Evolutionary conservation across 2,888 invertebrate genomes (phyloP).

Genomic region (Oscheius myriophilus): DNA sequence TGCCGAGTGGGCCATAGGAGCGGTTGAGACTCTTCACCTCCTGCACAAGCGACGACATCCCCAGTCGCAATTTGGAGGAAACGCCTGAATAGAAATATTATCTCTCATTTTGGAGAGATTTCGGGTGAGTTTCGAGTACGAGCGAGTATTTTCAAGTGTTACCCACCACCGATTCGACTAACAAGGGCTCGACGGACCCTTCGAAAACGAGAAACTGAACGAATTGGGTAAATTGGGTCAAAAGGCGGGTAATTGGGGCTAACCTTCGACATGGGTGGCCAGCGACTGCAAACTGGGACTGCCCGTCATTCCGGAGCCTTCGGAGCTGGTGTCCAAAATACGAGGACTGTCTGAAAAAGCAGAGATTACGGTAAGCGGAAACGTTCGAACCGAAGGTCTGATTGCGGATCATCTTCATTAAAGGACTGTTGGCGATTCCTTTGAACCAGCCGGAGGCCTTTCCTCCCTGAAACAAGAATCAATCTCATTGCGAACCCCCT

Average conservation of each 20-base stretch:
- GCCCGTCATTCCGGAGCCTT: conserved; percentile 2
- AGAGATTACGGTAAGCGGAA: conserved; percentile 2
- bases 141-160: too few relatives aligned
- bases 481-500: too few relatives aligned
- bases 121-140: too few relatives aligned
- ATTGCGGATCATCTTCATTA: conserved; percentile 63
- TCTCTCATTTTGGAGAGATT: not conserved
- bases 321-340: conserved; percentile 13
- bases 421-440: conserved; percentile 62
- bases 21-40: conserved; percentile 51
- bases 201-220: too few relatives aligned
- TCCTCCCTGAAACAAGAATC: conserved; percentile 4
- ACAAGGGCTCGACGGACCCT: too few relatives aligned
- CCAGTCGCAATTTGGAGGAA: conserved; percentile 39
- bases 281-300: conserved; percentile 62
- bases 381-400: conserved; percentile 47
- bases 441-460: conserved; percentile 55
- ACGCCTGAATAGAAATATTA: conserved; percentile 30
- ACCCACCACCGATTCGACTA: too few relatives aligned
- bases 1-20: conserved; percentile 52
- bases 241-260: not conserved
- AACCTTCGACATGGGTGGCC: conserved; percentile 50
- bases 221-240: too few relatives aligned
- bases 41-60: conserved; percentile 40
- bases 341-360: conserved; percentile 24